phyloP scores from a whole-genome alignment of 2,888 invertebrate genomes.

The Drosophila aldrichi region DNA sequence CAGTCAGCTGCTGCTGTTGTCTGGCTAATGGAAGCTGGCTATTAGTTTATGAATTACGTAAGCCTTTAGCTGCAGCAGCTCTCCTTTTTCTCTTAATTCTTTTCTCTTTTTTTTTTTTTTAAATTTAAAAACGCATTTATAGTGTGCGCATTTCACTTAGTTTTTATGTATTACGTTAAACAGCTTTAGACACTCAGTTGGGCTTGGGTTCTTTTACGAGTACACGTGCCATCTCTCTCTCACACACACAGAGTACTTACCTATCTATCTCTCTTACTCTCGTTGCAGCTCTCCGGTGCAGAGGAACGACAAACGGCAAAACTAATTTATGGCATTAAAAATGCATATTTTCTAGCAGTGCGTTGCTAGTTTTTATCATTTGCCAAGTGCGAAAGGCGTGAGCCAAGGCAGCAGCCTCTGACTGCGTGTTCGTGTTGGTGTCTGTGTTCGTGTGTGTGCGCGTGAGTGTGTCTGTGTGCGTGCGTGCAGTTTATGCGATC shows the following conservation, averaged over 20 bases:
- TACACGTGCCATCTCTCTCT: constrained; percentile 29
- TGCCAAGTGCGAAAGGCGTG: constrained; percentile 58
- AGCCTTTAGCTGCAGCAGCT: constrained; percentile 41
- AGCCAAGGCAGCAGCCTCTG: constrained; percentile 34
- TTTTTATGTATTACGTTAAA: constrained; percentile 53
- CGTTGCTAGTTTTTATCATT: constrained; percentile 75
- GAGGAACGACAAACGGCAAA: constrained; percentile 65
- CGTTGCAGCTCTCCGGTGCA: constrained; percentile 56
- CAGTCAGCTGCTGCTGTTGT: constrained; percentile 3
- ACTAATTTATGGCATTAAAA: constrained; percentile 81
- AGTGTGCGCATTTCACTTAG: constrained; percentile 43
- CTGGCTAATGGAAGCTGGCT: constrained; percentile 56
- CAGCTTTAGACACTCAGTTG: constrained; percentile 63
- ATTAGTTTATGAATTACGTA: constrained; percentile 59
- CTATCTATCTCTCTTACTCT: constrained; percentile 29
- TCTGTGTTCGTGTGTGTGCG: not conserved
- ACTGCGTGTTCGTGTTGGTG: not conserved
- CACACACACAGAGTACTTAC: constrained; percentile 30
- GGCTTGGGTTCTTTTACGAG: constrained; percentile 32
- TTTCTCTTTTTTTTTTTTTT: not conserved
- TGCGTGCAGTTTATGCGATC: constrained; percentile 56
- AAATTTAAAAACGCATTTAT: constrained; percentile 59
- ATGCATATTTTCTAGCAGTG: constrained; percentile 82
- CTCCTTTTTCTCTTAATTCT: not conserved
- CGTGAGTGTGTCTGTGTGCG: not conserved